phyloP scores from a whole-genome alignment of 2,113 vertebrate genomes.

The Phocoena sinus region DNA sequence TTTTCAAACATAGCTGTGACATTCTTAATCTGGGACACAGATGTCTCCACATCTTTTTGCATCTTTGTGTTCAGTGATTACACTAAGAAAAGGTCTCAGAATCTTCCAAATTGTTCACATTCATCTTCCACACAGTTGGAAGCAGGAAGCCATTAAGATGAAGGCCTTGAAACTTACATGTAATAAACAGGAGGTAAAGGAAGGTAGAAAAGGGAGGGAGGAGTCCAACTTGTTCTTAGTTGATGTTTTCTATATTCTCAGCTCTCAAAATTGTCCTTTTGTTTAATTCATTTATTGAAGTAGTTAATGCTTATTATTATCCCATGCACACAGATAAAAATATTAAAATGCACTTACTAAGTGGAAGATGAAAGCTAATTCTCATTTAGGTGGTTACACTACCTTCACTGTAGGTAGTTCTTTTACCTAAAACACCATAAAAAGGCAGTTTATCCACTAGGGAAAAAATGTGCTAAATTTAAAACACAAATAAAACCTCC shows the following conservation, averaged over 20 bases:
- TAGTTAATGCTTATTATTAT: slow-evolving; percentile 10
- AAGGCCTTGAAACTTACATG: background rate
- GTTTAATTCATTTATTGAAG: slow-evolving; percentile 28
- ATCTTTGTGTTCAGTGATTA: slow-evolving; percentile 13
- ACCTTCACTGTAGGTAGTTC: background rate
- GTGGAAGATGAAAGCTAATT: slow-evolving; percentile 11
- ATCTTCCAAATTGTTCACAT: background rate
- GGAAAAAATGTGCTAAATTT: background rate
- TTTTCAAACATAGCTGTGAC: background rate
- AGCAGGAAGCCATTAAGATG: background rate
- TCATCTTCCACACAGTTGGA: slow-evolving; percentile 8
- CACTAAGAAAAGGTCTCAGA: background rate
- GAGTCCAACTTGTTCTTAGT: background rate
- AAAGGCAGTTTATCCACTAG: background rate
- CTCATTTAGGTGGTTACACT: background rate
- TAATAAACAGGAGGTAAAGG: slow-evolving; percentile 11
- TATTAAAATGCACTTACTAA: slow-evolving; percentile 17
- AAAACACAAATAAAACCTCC: background rate
- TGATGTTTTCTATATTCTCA: slow-evolving; percentile 1
- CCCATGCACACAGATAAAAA: background rate
- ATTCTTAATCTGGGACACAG: slow-evolving; percentile 34
- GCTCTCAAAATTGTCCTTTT: background rate
- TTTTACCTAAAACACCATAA: background rate
- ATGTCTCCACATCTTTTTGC: background rate
- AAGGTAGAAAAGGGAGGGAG: background rate